Percentiles rank a stretch among this genome's conserved stretches.
Conservation (phyloP, 2,113 vertebrate species). For the Cebus imitator region DNA sequence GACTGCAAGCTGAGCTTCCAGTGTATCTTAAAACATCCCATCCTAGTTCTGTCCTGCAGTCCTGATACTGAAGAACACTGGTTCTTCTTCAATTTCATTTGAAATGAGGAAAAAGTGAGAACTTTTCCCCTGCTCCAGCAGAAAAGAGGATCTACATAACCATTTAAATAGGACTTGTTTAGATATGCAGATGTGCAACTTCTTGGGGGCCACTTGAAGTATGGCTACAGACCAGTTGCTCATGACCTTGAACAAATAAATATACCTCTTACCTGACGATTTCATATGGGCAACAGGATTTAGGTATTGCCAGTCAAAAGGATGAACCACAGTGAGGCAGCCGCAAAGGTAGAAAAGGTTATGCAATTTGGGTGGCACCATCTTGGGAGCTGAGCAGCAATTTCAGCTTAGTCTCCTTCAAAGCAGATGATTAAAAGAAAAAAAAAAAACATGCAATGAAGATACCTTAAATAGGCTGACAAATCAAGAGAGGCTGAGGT, state of each 20-base stretch:
- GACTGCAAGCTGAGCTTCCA: background rate
- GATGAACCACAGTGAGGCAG: background rate
- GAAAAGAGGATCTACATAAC: background rate
- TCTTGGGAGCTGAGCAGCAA: slow-evolving; percentile 14
- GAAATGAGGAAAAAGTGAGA: background rate
- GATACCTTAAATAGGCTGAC: background rate
- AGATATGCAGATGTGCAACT: background rate
- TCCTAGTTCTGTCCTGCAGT: background rate
- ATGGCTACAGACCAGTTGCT: background rate
- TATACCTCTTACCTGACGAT: slow-evolving; percentile 63
- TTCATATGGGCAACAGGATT: background rate
- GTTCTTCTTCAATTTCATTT: background rate
- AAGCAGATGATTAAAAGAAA: background rate
- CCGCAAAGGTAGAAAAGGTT: slow-evolving; percentile 54
- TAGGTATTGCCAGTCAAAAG: slow-evolving; percentile 51
- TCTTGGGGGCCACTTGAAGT: background rate
- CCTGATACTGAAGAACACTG: background rate
- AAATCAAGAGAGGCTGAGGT: background rate
- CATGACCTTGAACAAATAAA: background rate
- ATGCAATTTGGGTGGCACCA: slow-evolving; percentile 41
- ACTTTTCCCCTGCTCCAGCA: background rate
- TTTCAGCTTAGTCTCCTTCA: slow-evolving; percentile 46
- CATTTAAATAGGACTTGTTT: background rate
- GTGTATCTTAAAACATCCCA: background rate
- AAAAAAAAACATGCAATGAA: background rate